These are phyloP conservation scores for Mesocricetus auratus DNA, from an alignment of 2,113 vertebrate species.

Conservation along the genomic window DNA sequence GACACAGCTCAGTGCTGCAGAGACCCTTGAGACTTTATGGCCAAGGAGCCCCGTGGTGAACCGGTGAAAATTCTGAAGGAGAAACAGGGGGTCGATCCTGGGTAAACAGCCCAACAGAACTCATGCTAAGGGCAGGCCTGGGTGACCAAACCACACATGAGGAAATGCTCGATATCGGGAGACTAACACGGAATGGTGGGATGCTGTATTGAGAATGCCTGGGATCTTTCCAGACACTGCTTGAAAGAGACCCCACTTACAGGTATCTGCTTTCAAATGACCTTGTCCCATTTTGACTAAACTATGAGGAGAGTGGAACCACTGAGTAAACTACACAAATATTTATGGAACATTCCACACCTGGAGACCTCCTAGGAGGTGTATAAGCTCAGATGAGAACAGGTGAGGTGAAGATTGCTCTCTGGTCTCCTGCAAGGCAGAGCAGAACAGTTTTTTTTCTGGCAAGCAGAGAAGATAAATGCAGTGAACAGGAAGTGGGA, in stretches of 20 bases:
- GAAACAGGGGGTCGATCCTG: not conserved
- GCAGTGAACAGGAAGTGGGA: slow-evolving; percentile 61
- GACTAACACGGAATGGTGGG: not conserved
- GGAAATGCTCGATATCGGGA: not conserved
- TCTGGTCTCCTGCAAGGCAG: slow-evolving; percentile 64
- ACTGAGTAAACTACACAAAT: slow-evolving; percentile 69
- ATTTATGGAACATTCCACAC: slow-evolving; percentile 55
- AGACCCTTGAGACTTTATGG: not conserved
- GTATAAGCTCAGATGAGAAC: slow-evolving; percentile 48
- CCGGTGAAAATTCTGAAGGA: not conserved
- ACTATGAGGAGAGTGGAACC: not conserved
- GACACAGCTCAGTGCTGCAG: not conserved
- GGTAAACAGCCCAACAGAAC: not conserved
- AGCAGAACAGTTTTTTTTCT: slow-evolving; percentile 67
- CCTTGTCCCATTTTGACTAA: slow-evolving; percentile 56
- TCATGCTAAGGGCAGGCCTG: not conserved
- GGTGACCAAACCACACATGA: not conserved
- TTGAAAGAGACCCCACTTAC: not conserved
- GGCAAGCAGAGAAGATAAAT: slow-evolving; percentile 78
- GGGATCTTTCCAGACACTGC: not conserved
- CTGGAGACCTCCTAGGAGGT: slow-evolving; percentile 47
- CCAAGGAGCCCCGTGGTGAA: not conserved
- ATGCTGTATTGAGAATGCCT: not conserved
- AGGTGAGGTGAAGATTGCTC: slow-evolving; percentile 77
- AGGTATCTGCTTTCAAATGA: not conserved